Percentiles rank a stretch among this genome's conserved stretches.
Conservation (phyloP, 2,113 vertebrate species). For the Nerophis ophidion region DNA sequence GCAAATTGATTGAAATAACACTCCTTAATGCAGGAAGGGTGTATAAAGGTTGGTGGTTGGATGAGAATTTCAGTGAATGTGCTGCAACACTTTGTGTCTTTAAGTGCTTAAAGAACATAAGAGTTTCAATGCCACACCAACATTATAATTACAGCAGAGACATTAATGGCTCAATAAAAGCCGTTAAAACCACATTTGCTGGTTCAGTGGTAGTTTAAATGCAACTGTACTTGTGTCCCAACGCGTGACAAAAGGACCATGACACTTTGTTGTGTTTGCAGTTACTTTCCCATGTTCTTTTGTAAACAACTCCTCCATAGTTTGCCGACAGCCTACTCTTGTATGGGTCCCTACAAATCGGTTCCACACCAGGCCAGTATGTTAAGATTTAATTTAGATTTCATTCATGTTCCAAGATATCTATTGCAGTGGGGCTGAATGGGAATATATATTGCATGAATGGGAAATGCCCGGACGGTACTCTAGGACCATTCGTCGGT, state of each 20-base stretch:
- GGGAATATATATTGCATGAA: conserved; percentile 61
- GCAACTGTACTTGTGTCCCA: conserved; percentile 10
- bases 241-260: conserved; percentile 13
- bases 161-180: conserved; percentile 10
- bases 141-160: conserved; percentile 15
- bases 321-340: conserved; percentile 35
- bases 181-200: conserved; percentile 7
- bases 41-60: conserved; percentile 39
- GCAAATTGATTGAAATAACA: conserved; percentile 58
- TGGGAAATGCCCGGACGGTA: conserved; percentile 41
- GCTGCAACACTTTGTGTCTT: conserved; percentile 10
- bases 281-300: conserved; percentile 25
- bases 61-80: conserved; percentile 10
- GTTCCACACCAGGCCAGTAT: conserved; percentile 23
- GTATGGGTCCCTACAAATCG: conserved; percentile 24
- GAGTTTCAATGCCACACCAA: conserved; percentile 8
- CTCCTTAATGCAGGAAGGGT: conserved; percentile 37
- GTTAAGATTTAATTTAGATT: conserved; percentile 74
- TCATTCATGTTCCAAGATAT: conserved; percentile 70
- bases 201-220: conserved; percentile 4
- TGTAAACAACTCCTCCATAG: conserved; percentile 46
- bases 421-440: conserved; percentile 28
- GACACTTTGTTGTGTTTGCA: conserved; percentile 21
- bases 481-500: conserved; percentile 45
- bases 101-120: conserved; percentile 17